Evolutionary conservation across 2,797 vertebrate species (phyloP).

Genomic region (Liasis olivaceus): DNA sequence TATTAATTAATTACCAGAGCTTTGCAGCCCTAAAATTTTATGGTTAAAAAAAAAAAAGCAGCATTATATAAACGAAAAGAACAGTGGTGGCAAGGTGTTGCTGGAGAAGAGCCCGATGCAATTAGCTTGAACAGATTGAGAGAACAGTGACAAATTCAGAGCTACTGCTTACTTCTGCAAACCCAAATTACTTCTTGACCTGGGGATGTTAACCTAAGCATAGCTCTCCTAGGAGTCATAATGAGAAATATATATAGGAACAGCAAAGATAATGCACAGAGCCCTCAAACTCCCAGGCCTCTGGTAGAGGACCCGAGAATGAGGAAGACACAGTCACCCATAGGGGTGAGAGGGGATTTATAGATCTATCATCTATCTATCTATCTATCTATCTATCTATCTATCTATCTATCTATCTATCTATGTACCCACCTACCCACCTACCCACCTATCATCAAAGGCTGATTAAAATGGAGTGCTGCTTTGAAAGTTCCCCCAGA

Average conservation of each 20-base stretch:
- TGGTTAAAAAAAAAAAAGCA: not conserved
- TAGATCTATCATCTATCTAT: too few species aligned
- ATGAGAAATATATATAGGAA: not conserved
- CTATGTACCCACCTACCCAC: too few species aligned
- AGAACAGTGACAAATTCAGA: not conserved
- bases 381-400: too few species aligned
- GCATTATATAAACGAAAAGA: not conserved
- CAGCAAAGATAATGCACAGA: too few species aligned
- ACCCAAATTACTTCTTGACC: constrained; percentile 9
- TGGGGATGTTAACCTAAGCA: constrained; percentile 4
- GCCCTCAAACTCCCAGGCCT: too few species aligned
- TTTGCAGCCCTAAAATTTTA: constrained; percentile 5
- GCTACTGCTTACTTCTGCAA: not conserved
- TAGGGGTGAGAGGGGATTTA: too few species aligned
- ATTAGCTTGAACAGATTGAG: constrained; percentile 18
- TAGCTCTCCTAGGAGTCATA: not conserved
- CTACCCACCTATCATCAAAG: not conserved
- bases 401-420: too few species aligned
- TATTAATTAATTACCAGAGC: not conserved
- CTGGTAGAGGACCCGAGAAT: too few species aligned
- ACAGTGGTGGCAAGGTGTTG: not conserved
- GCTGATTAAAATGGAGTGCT: not conserved
- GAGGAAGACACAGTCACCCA: too few species aligned
- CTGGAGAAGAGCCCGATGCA: not conserved
- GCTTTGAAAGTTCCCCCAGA: not conserved